These are phyloP conservation scores for Listronotus bonariensis DNA, from an alignment of 1,140 invertebrate genomes.

Conservation along the genomic window DNA sequence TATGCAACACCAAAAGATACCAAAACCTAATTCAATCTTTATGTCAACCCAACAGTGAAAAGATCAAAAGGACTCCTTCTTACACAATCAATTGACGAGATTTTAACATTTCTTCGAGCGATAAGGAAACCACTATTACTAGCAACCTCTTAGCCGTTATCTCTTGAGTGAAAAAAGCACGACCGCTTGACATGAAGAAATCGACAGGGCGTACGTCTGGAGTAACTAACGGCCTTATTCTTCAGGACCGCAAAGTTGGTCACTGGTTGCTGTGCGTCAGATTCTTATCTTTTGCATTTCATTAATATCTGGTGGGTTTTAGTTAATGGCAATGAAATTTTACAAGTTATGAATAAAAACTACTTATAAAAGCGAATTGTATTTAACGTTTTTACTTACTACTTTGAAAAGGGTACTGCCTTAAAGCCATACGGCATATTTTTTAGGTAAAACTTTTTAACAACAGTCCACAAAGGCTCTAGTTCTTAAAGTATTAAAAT, in stretches of 20 bases:
- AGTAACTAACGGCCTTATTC: constrained; percentile 33
- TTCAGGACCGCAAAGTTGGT: constrained; percentile 26
- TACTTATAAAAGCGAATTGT: not conserved
- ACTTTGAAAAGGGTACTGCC: no score
- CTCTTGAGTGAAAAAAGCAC: constrained; percentile 31
- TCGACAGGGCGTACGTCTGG: constrained; percentile 35
- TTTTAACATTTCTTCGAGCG: constrained; percentile 27
- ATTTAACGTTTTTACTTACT: no score
- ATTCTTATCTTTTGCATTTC: constrained; percentile 35
- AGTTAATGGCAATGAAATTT: constrained; percentile 27
- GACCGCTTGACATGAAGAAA: constrained; percentile 33
- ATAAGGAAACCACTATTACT: constrained; percentile 32
- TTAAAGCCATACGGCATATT: no score
- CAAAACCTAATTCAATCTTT: constrained; percentile 3
- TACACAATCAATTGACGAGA: constrained; percentile 27
- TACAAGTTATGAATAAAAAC: constrained; percentile 7
- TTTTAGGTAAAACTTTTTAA: no score
- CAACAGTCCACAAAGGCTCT: no score
- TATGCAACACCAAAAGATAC: no score
- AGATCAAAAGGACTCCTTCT: constrained; percentile 23
- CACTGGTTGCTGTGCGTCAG: constrained; percentile 30
- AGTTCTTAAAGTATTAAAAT: no score
- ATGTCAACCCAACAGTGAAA: constrained; percentile 19
- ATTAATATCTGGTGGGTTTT: constrained; percentile 25
- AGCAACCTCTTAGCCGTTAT: constrained; percentile 38